Conservation (phyloP, 2,888 invertebrate species). For the Choreutis nemorana region DNA sequence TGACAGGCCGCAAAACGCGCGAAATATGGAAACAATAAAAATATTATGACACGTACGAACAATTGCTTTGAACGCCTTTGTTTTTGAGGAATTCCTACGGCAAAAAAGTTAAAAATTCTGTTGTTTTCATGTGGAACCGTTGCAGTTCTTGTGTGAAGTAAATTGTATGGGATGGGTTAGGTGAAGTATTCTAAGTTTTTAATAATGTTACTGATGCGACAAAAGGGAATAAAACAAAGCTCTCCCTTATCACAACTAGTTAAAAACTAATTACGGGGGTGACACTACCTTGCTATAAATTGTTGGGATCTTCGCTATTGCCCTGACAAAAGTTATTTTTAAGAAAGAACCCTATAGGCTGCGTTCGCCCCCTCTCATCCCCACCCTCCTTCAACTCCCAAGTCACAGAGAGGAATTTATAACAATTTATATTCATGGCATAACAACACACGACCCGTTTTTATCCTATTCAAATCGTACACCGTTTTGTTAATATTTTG, state of each 20-base stretch:
- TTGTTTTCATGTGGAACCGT: constrained; percentile 2
- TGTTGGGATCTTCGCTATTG: constrained; percentile 56
- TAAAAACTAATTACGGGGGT: constrained; percentile 66
- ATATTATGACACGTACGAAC: constrained; percentile 52
- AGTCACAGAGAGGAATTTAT: constrained; percentile 59
- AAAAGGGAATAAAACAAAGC: constrained; percentile 49
- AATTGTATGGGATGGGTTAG: no score
- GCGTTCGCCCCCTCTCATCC: constrained; percentile 25
- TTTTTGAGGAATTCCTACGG: constrained; percentile 31
- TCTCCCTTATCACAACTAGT: constrained; percentile 67
- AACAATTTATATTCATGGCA: constrained; percentile 70
- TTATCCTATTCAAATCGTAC: constrained; percentile 52
- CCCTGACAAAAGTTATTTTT: constrained; percentile 66
- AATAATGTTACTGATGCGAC: no score
- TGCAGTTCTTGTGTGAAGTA: constrained; percentile 17
- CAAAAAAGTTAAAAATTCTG: background rate
- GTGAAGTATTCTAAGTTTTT: no score
- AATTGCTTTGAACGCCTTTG: constrained; percentile 31
- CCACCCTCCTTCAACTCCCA: constrained; percentile 22
- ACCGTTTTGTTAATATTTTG: no score
- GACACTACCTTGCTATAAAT: constrained; percentile 66
- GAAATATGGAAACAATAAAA: constrained; percentile 51
- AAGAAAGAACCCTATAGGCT: constrained; percentile 65
- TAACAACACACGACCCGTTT: constrained; percentile 61
- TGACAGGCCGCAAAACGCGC: constrained; percentile 40